A percentile compares a stretch with the other conserved stretches of the same genome.
These are phyloP conservation scores for Carollia perspicillata DNA, from an alignment of 2,113 vertebrate genomes.

Conservation along the genomic window DNA sequence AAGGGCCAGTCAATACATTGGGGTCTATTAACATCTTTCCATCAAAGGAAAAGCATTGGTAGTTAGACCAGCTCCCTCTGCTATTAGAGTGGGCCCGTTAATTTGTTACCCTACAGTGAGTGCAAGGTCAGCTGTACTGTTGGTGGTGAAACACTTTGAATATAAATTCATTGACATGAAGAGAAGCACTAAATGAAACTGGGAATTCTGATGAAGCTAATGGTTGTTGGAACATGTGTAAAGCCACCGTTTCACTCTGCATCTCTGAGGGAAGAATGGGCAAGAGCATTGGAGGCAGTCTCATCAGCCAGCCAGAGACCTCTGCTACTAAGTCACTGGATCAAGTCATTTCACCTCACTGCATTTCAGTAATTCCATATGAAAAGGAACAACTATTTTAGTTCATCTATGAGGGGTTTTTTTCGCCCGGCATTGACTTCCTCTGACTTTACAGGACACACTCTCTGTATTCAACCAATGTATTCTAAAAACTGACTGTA, in stretches of 20 bases:
- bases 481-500: not conserved
- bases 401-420: not conserved
- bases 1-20: constrained; percentile 67
- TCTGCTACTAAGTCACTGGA: not conserved
- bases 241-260: not conserved
- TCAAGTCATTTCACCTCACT: not conserved
- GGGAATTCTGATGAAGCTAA: not conserved
- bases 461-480: not conserved
- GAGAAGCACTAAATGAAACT: not conserved
- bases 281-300: not conserved
- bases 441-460: not conserved
- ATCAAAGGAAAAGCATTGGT: constrained; percentile 46
- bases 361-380: not conserved
- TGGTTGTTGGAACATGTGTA: not conserved
- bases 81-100: constrained; percentile 27
- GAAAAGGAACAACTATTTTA: not conserved
- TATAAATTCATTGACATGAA: constrained; percentile 10
- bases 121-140: constrained; percentile 25
- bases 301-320: not conserved
- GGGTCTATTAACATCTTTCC: constrained; percentile 50
- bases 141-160: constrained; percentile 6
- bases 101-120: constrained; percentile 52
- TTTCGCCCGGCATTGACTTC: not conserved
- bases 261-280: not conserved
- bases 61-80: constrained; percentile 40